phyloP scores from a whole-genome alignment of 2,888 invertebrate genomes.

The Dynastes hyllus region DNA sequence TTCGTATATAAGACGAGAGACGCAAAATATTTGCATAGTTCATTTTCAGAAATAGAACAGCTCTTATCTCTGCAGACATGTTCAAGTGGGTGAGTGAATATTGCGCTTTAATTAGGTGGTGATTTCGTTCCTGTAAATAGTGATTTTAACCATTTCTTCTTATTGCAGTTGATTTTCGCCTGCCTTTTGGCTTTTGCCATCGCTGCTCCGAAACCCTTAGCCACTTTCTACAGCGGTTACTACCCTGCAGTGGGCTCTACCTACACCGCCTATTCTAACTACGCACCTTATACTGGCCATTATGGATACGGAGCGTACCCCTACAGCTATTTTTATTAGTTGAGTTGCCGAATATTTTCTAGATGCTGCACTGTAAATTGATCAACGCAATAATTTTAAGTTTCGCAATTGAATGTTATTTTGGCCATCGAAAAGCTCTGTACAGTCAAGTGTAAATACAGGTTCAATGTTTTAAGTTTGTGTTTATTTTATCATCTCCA shows the following conservation, averaged over 20 bases:
- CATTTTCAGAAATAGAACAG: conserved; percentile 16
- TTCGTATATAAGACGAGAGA: background rate
- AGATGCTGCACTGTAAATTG: background rate
- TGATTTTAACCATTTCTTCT: conserved; percentile 15
- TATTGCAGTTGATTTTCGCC: conserved; percentile 36
- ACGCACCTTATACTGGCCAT: conserved; percentile 9
- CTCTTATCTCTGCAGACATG: conserved; percentile 20
- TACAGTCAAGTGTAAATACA: conserved; percentile 7
- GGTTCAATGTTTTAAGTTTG: background rate
- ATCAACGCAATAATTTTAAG: background rate
- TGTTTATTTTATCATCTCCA: too few relatives aligned
- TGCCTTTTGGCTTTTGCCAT: conserved; percentile 37
- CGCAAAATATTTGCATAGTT: background rate
- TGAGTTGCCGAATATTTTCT: background rate
- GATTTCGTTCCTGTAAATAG: background rate
- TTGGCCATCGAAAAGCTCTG: background rate
- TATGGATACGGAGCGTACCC: conserved; percentile 25
- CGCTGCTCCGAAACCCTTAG: conserved; percentile 18
- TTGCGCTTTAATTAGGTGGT: background rate
- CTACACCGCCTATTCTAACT: conserved; percentile 17
- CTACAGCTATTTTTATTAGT: background rate
- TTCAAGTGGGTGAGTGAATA: conserved; percentile 33
- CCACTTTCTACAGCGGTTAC: background rate
- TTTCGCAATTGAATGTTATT: background rate
- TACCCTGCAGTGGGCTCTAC: conserved; percentile 15